phyloP scores from a whole-genome alignment of 92 coral and sea anemone genomes.

The Paramuricea clavata region DNA sequence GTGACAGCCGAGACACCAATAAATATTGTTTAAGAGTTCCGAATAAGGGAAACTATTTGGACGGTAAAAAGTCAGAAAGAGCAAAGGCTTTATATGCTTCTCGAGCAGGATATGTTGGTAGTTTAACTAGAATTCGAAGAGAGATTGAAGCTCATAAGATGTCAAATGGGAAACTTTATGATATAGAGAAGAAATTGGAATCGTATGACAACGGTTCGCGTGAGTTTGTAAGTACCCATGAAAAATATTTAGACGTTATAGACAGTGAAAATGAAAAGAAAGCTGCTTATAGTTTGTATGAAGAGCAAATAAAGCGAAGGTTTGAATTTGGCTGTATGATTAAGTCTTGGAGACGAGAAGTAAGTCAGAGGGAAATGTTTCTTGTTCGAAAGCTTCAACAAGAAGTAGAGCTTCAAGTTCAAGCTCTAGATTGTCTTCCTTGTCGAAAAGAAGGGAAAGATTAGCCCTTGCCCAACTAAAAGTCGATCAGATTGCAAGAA shows the following conservation, averaged over 20 bases:
- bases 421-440: neutral
- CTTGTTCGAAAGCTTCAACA: neutral
- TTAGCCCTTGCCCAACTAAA: neutral
- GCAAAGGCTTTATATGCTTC: too few species aligned
- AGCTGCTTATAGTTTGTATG: neutral
- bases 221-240: constrained; percentile 10
- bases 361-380: neutral
- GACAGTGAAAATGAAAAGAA: neutral
- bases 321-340: neutral
- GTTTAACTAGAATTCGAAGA: neutral
- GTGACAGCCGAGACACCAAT: too few species aligned
- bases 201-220: neutral
- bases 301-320: neutral
- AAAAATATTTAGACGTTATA: neutral
- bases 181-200: too few species aligned
- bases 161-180: too few species aligned
- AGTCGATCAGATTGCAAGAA: neutral
- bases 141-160: too few species aligned
- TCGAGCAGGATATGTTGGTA: too few species aligned
- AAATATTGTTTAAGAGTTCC: too few species aligned
- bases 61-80: too few species aligned
- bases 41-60: too few species aligned
- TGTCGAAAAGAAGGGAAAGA: neutral
- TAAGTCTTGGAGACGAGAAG: neutral
- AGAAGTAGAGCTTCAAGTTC: neutral